Evolutionary conservation across 1,140 invertebrate genomes (phyloP), one percentile per base, ranked within the genome.

Genomic region (Diorhabda sublineata): DNA sequence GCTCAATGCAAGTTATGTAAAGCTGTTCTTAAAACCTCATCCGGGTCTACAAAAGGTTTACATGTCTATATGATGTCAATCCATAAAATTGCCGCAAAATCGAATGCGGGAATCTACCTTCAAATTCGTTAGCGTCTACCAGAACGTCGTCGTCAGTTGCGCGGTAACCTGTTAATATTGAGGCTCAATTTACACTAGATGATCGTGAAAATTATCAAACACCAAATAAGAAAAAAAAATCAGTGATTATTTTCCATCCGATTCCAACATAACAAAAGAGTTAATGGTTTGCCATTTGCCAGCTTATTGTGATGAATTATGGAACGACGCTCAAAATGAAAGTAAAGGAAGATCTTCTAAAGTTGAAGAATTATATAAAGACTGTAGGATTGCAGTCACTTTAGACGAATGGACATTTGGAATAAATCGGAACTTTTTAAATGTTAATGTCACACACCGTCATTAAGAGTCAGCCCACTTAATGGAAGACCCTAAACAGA

Each of bases 221-320:
- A 57, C 5, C 5, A 57, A 3, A 4, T 9, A 57, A 57, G 56
- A 57, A 57, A 57, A 57, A 8, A 57, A 57, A 57, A 57, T 57
- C 56, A 57, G 56, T 57, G 5, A 57, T 9, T 57, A 57, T 9
- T 9, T 57, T 57, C 56, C 56, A 9, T 57, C 6, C 1, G 56
- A 57, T 57, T 9, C 56, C 26, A 9, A 57, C 56, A 5, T 57
- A 6, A 57, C 56, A 57, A 57, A 57, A 57, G 56, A 57, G 56
- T 5, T 57, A 57, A 57, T 57, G 7, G 26, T 57, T 57, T 57
- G 1, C 56, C 56, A 4, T n/a, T n/a, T 57, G 56, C 9, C 56
- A 57, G 56, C 56, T 11, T n/a, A 57, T 57, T 57, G 56, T 8
- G 56, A 57, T 57, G 56, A 57, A 57, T 57, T 57, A 57, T 57